Percentiles rank a stretch among this genome's conserved stretches.
Evolutionary conservation across 2,113 vertebrate genomes (phyloP).

Genomic region (Petrocephalus microphthalmus): DNA sequence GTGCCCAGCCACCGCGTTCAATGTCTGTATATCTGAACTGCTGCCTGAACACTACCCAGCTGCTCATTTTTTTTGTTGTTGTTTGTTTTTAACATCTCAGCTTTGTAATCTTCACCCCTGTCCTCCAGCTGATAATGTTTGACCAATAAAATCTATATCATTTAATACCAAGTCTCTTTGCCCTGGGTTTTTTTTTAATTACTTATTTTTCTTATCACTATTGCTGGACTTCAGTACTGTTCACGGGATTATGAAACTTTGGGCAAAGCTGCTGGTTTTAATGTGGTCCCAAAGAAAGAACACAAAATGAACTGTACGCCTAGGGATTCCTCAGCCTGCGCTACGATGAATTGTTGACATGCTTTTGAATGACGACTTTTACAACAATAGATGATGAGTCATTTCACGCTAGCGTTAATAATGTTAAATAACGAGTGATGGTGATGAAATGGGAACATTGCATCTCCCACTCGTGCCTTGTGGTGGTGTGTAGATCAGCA

Average conservation of each 20-base stretch:
- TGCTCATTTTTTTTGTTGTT: slow-evolving; percentile 41
- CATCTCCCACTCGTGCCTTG: background rate
- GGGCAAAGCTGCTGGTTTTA: background rate
- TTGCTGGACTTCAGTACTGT: background rate
- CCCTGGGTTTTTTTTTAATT: background rate
- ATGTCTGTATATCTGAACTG: slow-evolving; percentile 37
- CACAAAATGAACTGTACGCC: background rate
- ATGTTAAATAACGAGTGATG: background rate
- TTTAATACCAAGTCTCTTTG: slow-evolving; percentile 34
- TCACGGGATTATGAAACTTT: background rate
- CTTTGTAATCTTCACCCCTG: slow-evolving; percentile 12
- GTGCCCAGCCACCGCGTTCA: slow-evolving; percentile 29
- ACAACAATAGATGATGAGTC: background rate
- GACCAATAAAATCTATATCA: slow-evolving; percentile 59
- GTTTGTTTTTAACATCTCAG: slow-evolving; percentile 38
- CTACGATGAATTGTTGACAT: background rate
- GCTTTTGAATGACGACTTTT: background rate
- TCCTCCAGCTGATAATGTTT: slow-evolving; percentile 15
- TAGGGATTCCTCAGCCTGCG: background rate
- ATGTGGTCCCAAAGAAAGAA: background rate
- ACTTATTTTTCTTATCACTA: background rate
- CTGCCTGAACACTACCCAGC: slow-evolving; percentile 35
- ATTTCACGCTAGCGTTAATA: background rate
- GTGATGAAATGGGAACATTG: background rate
- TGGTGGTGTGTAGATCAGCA: background rate